Base-by-base conservation (phyloP, 2,797 vertebrate species). In the Labroides dimidiatus region DNA sequence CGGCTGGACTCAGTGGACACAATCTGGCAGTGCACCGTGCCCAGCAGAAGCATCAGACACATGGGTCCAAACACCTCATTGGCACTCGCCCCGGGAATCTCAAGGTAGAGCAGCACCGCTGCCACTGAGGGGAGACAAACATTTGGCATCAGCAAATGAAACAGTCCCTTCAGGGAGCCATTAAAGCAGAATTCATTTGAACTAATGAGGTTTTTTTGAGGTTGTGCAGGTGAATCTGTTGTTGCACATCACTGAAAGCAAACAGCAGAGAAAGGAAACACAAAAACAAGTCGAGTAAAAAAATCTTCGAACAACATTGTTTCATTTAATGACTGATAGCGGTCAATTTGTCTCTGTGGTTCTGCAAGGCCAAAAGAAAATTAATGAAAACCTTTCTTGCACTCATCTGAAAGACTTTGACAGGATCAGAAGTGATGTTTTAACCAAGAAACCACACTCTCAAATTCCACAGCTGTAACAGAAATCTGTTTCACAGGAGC, bases 11-110 rank as follows among this genome's bases (percentile, higher is more conserved):
- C 96, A 0, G 98, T 98, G n/a, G 98, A 99, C 87, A 99, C 98
- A 45, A 99, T 98, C 76, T 99, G 98, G 85, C 98, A 99, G 92
- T 99, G 98, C 68, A 99, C 96, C 0, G 97, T 99, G 6, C 98
- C 98, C 94, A 99, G 93, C 72, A 99, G 94, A 66, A 99, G 89
- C 97, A 99, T 96, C 62, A 99, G 95, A 93, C 96, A 99, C 94
- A 98, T 86, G 5, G 98, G 97, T 64, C 95, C 96, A 44, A 96
- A 88, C 45, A 97, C 93, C 78, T 99, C 98, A 16, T 95, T 98
- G 30, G 93, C 90, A 59, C 89, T 96, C 58, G 95, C 96, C 63
- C 91, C 91, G 2, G 97, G 96, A 82, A 96, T 91, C 88, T 96
- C 87, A 64, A 94, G 82, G 78, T 97, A 98, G 69, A 99, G 74